A percentile compares a stretch with the other conserved stretches of the same genome.
These are phyloP conservation scores for Calonectris borealis DNA, from an alignment of 2,113 vertebrate genomes.

Conservation along the genomic window DNA sequence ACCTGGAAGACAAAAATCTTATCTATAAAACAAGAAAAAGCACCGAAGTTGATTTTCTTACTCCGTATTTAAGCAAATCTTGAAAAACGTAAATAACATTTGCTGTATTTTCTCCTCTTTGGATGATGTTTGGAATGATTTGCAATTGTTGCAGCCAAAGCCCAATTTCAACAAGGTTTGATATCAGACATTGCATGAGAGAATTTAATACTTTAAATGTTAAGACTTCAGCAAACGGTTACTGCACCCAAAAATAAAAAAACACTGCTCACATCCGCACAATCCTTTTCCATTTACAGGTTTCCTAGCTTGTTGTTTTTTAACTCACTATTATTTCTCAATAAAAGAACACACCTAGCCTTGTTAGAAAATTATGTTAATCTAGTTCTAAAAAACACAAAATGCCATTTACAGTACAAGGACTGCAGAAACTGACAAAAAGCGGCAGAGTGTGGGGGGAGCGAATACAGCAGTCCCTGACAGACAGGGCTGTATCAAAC, in stretches of 20 bases:
- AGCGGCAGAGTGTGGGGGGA: rapidly evolving
- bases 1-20: not conserved
- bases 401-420: not conserved
- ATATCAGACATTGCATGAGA: not conserved
- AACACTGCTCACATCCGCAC: not conserved
- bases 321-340: not conserved
- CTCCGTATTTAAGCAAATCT: not conserved
- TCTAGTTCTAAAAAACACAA: not conserved
- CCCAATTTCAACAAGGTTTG: not conserved
- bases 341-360: not conserved
- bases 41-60: not conserved
- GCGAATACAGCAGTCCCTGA: not conserved
- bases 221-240: not conserved
- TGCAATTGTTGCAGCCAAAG: not conserved
- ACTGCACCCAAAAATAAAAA: not conserved
- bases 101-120: not conserved
- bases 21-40: not conserved
- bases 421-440: not conserved
- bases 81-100: not conserved
- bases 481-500: not conserved
- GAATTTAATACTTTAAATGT: not conserved
- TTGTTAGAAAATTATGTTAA: not conserved
- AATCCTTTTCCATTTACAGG: not conserved
- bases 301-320: not conserved
- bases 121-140: not conserved